Evolutionary conservation across 2,888 invertebrate genomes (phyloP), one percentile per base, ranked within the genome.

Genomic region (Xestobium rufovillosum): DNA sequence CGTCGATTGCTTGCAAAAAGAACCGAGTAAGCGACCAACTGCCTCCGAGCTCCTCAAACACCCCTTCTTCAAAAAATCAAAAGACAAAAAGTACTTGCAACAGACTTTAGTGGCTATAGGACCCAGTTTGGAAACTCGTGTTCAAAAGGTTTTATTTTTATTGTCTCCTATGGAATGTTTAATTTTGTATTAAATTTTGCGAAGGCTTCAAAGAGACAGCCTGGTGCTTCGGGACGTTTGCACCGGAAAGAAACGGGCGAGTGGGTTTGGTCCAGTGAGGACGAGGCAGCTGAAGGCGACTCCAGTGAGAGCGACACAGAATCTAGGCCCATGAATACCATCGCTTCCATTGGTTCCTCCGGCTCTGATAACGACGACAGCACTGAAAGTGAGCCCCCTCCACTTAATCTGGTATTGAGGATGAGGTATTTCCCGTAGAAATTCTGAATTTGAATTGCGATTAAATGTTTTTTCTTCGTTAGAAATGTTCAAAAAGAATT

Each of bases 211-310:
- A 80, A 81, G 60, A 74, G 89, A 44, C 86, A 87, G 66, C 90
- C 91, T 1, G 91, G 91, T 15, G 80, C 90, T 0, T 84, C 83
- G 13, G 86, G 86, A 10, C 75, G 85, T 1, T 69, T 92, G 45
- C 92, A 92, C 66, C 80, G 95, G 56, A 95, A 92, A 49, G 88
- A 91, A 53, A 92, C 92, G 14, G 96, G 96, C 23, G 92, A 92
- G 63, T 96, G 96, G 96, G 92, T 94, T 42, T 97, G 96, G 95
- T 94, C 92, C 41, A 91, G 91, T 53, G 94, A 94, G 57, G 88
- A 92, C 51, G 85, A 83, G 52, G 83, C 76, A 38, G 86, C 89
- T 48, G 83, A 80, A 49, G 83, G 76, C 39, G 68, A 62, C 3
- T 71, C 71, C 2, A 71, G 71, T 40, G 71, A 70, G 10, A 71